Conservation (phyloP, 2,888 invertebrate species). For the Hyposoter didymator region DNA sequence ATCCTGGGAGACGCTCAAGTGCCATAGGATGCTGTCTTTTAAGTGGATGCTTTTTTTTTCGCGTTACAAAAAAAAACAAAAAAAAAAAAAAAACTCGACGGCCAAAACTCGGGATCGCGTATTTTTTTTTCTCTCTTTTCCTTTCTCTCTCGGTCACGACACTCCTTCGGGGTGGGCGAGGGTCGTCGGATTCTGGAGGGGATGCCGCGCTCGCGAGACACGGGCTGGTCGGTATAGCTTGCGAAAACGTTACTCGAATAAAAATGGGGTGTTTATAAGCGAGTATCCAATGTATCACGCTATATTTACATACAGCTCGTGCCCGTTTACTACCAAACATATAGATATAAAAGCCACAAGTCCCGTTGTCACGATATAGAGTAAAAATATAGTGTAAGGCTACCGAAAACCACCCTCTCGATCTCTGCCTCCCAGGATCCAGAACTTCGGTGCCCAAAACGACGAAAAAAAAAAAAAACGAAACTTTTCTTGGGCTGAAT, state of each 20-base stretch:
- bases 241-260: slow-evolving; percentile 83
- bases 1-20: slow-evolving; percentile 75
- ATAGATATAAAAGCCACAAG: slow-evolving; percentile 43
- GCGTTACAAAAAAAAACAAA: slow-evolving; percentile 27
- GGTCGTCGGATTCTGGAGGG: slow-evolving; percentile 46
- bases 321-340: slow-evolving; percentile 67
- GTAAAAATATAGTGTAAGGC: slow-evolving; percentile 71
- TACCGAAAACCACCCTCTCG: slow-evolving; percentile 67
- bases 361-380: slow-evolving; percentile 44
- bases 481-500: slow-evolving; percentile 37
- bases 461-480: slow-evolving; percentile 37
- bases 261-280: slow-evolving; percentile 85
- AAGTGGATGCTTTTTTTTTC: slow-evolving; percentile 17
- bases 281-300: slow-evolving; percentile 84
- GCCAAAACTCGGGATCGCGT: slow-evolving; percentile 43
- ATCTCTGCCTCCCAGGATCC: slow-evolving; percentile 60
- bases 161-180: slow-evolving; percentile 35
- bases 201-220: slow-evolving; percentile 43
- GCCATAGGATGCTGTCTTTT: slow-evolving; percentile 72
- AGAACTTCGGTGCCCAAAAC: slow-evolving; percentile 49
- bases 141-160: slow-evolving; percentile 48
- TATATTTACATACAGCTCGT: slow-evolving; percentile 83
- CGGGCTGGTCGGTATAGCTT: slow-evolving; percentile 74
- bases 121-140: not conserved
- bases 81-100: slow-evolving; percentile 54